These are phyloP conservation scores for Chalcosyrphus nemorum DNA, from an alignment of 2,888 invertebrate genomes.

Conservation along the genomic window DNA sequence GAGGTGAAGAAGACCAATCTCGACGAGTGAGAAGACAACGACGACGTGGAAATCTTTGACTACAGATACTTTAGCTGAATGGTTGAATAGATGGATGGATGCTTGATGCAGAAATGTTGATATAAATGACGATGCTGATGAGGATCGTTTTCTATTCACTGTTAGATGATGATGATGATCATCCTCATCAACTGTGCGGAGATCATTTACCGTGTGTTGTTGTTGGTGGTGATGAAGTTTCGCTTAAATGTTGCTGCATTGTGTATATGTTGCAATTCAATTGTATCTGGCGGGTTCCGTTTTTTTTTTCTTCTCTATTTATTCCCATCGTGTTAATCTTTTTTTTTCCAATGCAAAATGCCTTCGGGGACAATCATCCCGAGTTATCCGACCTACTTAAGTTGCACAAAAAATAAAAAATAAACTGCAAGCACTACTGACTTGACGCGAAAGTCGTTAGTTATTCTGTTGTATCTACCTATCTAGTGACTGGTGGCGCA, in stretches of 20 bases:
- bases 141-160: conserved; percentile 63
- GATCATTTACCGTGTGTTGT: conserved; percentile 44
- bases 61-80: neutral
- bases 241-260: conserved; percentile 13
- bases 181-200: conserved; percentile 33
- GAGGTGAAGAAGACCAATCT: conserved; percentile 9
- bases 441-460: conserved; percentile 34
- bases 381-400: conserved; percentile 59
- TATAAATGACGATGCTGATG: conserved; percentile 49
- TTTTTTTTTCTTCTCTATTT: conserved; percentile 36
- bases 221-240: conserved; percentile 39
- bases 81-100: neutral
- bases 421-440: conserved; percentile 6
- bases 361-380: conserved; percentile 63
- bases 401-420: conserved; percentile 16
- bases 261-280: conserved; percentile 67
- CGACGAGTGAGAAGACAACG: neutral
- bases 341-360: conserved; percentile 39
- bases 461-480: conserved; percentile 26
- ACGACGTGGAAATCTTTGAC: neutral
- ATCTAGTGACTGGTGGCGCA: conserved; percentile 1
- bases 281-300: conserved; percentile 55
- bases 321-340: conserved; percentile 40
- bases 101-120: conserved; percentile 15
- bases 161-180: too few relatives aligned